Evolutionary conservation across 2,113 vertebrate genomes (phyloP).

Genomic region (Microcebus jonahi): DNA sequence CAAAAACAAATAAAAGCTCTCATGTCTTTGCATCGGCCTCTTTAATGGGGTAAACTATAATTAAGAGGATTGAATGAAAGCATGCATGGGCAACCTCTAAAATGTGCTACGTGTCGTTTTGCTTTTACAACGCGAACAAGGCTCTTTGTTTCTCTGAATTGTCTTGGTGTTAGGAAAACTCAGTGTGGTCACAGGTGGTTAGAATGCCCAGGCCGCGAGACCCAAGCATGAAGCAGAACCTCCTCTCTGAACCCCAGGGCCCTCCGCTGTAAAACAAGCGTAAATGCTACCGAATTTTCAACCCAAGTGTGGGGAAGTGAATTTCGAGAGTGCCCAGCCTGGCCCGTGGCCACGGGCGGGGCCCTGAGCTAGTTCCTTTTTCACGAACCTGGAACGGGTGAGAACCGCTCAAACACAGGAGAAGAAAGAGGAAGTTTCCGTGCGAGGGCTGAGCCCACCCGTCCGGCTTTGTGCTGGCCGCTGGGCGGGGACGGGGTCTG

Average conservation of each 20-base stretch:
- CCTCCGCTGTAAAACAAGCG: background rate
- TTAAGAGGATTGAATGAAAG: background rate
- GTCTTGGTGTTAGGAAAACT: background rate
- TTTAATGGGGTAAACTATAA: background rate
- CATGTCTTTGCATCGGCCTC: background rate
- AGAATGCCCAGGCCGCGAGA: background rate
- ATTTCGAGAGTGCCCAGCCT: background rate
- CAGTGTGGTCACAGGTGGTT: background rate
- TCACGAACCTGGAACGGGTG: background rate
- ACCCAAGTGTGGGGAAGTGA: too few relatives aligned
- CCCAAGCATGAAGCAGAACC: background rate
- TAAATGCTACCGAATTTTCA: too few relatives aligned
- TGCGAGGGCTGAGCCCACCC: rapidly evolving
- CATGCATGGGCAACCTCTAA: rapidly evolving
- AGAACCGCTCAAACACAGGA: background rate
- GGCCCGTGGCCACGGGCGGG: rapidly evolving
- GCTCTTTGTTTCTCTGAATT: background rate
- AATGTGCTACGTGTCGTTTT: background rate
- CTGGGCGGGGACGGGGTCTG: background rate
- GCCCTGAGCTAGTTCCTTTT: background rate
- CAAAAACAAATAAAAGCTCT: background rate
- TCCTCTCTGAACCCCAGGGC: background rate
- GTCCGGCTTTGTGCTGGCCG: background rate
- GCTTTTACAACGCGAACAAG: background rate
- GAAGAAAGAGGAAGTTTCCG: background rate